phyloP scores from a whole-genome alignment of 2,113 vertebrate species.

The Siniperca chuatsi region DNA sequence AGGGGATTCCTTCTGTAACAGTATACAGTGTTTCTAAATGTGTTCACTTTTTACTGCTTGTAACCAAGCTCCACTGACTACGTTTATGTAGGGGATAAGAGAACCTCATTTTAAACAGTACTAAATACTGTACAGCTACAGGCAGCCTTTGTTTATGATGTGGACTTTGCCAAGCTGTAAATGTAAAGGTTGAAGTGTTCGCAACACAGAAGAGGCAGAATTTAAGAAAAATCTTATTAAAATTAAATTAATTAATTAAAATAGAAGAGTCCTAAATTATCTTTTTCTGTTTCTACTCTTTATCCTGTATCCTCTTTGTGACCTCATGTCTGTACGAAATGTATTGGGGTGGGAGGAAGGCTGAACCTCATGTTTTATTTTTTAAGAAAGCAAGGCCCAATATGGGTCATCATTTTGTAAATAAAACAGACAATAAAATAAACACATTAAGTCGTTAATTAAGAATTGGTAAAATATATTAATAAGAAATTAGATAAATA shows the following conservation, averaged over 20 bases:
- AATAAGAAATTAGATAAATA: neutral
- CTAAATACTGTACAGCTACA: neutral
- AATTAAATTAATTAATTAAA: too few species aligned
- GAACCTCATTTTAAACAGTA: neutral
- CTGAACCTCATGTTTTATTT: too few species aligned
- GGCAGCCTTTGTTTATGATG: neutral
- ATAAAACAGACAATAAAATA: neutral
- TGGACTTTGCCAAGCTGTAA: neutral
- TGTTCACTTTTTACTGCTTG: neutral
- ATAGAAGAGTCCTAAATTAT: too few species aligned
- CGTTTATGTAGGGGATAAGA: conserved; percentile 11
- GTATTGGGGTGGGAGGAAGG: too few species aligned
- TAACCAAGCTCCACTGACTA: neutral
- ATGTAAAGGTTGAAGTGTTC: neutral
- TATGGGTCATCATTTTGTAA: neutral
- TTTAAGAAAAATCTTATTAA: too few species aligned
- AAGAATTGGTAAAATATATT: too few species aligned
- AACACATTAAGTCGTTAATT: too few species aligned
- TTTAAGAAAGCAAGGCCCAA: neutral
- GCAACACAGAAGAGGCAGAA: neutral
- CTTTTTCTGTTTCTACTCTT: neutral
- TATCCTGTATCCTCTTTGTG: neutral
- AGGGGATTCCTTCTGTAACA: conserved; percentile 26
- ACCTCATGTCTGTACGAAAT: neutral
- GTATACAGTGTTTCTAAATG: conserved; percentile 10